These are phyloP conservation scores for Gambusia yucatana DNA, from an alignment of 2,797 vertebrate species.

Conservation along the genomic window DNA sequence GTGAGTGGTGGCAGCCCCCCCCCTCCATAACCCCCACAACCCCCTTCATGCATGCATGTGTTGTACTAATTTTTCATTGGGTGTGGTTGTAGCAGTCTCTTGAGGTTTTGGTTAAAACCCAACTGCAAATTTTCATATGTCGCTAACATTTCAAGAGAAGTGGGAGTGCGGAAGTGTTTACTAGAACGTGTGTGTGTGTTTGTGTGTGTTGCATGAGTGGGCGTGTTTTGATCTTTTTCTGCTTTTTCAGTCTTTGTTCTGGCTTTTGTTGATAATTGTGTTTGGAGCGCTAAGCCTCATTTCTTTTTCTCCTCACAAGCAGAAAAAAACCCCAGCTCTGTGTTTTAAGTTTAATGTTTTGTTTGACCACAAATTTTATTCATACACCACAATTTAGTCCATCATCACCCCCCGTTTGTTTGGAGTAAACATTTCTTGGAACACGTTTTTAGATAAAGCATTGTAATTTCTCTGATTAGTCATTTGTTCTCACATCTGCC, in stretches of 20 bases:
- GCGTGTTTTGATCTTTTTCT: slow-evolving; percentile 56
- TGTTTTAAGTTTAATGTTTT: slow-evolving; percentile 56
- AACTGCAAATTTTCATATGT: slow-evolving; percentile 66
- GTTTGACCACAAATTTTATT: slow-evolving; percentile 46
- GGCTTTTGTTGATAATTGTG: slow-evolving; percentile 65
- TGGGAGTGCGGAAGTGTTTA: slow-evolving; percentile 40
- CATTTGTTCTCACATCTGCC: slow-evolving; percentile 52
- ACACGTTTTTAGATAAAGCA: slow-evolving; percentile 40
- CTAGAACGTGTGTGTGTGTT: slow-evolving; percentile 28
- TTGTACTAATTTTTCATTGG: slow-evolving; percentile 71
- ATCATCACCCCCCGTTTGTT: slow-evolving; percentile 33
- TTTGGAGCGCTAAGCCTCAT: slow-evolving; percentile 44
- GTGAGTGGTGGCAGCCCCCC: slow-evolving; percentile 4
- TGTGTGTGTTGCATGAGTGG: slow-evolving; percentile 40
- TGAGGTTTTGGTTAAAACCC: slow-evolving; percentile 66
- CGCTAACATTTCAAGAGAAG: slow-evolving; percentile 39
- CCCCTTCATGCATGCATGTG: slow-evolving; percentile 57
- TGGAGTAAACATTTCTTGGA: slow-evolving; percentile 46
- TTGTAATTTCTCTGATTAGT: slow-evolving; percentile 40
- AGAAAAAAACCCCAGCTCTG: slow-evolving; percentile 24
- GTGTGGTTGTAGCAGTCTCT: slow-evolving; percentile 72
- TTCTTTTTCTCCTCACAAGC: slow-evolving; percentile 26
- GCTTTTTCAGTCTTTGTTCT: slow-evolving; percentile 36
- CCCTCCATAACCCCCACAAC: slow-evolving; percentile 36
- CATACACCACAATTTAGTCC: slow-evolving; percentile 14